Evolutionary conservation across 2,797 vertebrate species (phyloP).

Genomic region (Rhincodon typus): DNA sequence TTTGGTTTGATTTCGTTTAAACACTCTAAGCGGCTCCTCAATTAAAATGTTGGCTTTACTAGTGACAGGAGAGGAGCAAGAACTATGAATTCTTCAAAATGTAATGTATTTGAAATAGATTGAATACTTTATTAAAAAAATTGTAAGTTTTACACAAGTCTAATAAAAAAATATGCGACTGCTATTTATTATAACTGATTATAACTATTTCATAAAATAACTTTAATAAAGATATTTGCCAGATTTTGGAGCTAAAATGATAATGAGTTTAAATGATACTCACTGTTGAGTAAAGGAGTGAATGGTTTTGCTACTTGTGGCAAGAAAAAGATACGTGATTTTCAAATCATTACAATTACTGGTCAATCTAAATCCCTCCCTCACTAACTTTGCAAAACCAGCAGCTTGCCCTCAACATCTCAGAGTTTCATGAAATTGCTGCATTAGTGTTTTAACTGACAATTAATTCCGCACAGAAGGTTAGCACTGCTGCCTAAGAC

Average conservation of each 20-base stretch:
- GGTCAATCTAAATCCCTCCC: not conserved
- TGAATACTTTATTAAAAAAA: not conserved
- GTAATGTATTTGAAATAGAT: not conserved
- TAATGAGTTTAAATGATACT: not conserved
- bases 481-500: not conserved
- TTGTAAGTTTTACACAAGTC: not conserved
- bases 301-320: not conserved
- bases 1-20: not conserved
- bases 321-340: not conserved
- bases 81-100: not conserved
- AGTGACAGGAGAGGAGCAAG: not conserved
- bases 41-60: not conserved
- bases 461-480: not conserved
- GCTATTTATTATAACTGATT: not conserved
- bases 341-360: not conserved
- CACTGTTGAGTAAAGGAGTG: not conserved
- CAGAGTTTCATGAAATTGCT: conserved; percentile 16
- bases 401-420: not conserved
- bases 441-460: not conserved
- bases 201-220: not conserved
- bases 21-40: not conserved
- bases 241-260: not conserved
- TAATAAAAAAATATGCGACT: not conserved
- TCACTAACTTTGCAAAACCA: not conserved
- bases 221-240: not conserved